These are phyloP conservation scores for Nyctibius grandis DNA, from an alignment of 2,797 vertebrate species.

Conservation along the genomic window DNA sequence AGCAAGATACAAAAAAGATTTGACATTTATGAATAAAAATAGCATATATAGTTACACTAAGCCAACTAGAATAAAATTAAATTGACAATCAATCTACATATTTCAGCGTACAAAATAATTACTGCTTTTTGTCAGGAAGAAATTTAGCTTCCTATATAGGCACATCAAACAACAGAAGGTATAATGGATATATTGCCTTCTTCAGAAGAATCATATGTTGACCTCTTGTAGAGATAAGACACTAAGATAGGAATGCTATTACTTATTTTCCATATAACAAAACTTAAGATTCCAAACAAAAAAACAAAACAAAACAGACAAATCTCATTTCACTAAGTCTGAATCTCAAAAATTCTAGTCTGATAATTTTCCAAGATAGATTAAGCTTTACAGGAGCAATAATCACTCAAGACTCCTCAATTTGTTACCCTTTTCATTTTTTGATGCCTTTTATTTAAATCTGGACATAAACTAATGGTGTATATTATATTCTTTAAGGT, in stretches of 20 bases:
- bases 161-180: neutral
- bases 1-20: neutral
- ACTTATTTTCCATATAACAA: neutral
- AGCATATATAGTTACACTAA: neutral
- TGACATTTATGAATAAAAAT: neutral
- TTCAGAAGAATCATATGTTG: neutral
- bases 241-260: neutral
- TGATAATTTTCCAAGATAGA: neutral
- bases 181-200: neutral
- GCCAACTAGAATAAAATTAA: neutral
- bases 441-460: conserved; percentile 26
- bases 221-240: neutral
- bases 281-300: neutral
- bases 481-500: neutral
- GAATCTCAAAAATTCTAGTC: neutral
- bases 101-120: neutral
- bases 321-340: neutral
- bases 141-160: neutral
- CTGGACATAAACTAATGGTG: neutral
- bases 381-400: conserved; percentile 1
- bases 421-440: neutral
- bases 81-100: neutral
- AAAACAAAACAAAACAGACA: neutral
- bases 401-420: neutral
- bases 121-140: neutral